Evolutionary conservation across 2,888 invertebrate species (phyloP).

Genomic region (Drosophila percnosoma): DNA sequence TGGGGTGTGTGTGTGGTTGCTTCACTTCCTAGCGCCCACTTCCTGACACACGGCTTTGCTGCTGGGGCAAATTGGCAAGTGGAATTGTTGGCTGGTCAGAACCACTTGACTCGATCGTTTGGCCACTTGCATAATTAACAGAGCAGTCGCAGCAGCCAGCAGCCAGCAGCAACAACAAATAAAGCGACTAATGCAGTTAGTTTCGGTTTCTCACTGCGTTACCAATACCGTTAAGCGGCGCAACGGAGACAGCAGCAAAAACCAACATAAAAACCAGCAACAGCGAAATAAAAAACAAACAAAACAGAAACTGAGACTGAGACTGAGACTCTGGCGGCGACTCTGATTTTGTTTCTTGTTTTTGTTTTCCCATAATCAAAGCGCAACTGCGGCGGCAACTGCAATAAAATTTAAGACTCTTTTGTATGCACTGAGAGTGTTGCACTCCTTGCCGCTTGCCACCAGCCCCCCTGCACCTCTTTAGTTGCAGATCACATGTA

Average conservation of each 20-base stretch:
- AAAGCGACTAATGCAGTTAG: constrained; percentile 73
- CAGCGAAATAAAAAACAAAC: constrained; percentile 17
- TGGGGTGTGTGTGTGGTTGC: neutral
- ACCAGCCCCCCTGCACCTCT: neutral
- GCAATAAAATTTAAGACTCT: constrained; percentile 78
- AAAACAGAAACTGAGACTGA: constrained; percentile 9
- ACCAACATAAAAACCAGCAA: constrained; percentile 4
- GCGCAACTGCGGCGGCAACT: constrained; percentile 49
- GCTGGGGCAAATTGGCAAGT: constrained; percentile 33
- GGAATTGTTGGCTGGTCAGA: constrained; percentile 46
- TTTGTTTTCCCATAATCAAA: constrained; percentile 73
- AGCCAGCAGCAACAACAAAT: constrained; percentile 20
- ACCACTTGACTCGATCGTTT: constrained; percentile 48
- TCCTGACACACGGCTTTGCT: constrained; percentile 48
- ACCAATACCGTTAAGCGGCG: constrained; percentile 66
- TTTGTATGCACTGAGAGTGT: constrained; percentile 53
- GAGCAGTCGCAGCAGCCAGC: constrained; percentile 25
- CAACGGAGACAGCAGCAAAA: constrained; percentile 25
- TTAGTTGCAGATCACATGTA: constrained; percentile 24
- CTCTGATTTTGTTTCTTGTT: constrained; percentile 10
- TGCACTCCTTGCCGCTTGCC: neutral
- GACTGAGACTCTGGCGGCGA: constrained; percentile 8
- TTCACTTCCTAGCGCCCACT: constrained; percentile 63
- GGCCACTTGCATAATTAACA: constrained; percentile 70
- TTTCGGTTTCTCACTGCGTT: constrained; percentile 33